phyloP scores from a whole-genome alignment of 2,113 vertebrate genomes.

The Hemiscyllium ocellatum region DNA sequence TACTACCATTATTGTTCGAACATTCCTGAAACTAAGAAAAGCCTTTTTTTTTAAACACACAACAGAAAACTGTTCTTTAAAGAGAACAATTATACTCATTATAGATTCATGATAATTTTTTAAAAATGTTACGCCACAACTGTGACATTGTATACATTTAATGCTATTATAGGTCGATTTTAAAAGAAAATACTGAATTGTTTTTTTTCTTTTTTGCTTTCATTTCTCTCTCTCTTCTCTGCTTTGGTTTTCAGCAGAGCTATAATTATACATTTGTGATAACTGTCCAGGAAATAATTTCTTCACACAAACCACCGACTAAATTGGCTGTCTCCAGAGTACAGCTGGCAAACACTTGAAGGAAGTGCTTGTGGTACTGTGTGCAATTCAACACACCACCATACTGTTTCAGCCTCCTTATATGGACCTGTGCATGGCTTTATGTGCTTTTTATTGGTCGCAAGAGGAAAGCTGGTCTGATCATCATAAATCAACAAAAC shows the following conservation, averaged over 20 bases:
- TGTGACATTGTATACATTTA: background rate
- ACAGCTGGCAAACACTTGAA: slow-evolving; percentile 39
- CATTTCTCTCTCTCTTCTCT: slow-evolving; percentile 12
- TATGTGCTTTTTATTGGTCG: background rate
- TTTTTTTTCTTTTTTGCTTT: slow-evolving; percentile 35
- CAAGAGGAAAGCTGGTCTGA: slow-evolving; percentile 40
- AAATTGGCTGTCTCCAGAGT: slow-evolving; percentile 41
- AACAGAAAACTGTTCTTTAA: slow-evolving; percentile 34
- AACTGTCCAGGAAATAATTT: slow-evolving; percentile 43
- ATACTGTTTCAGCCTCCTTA: slow-evolving; percentile 39
- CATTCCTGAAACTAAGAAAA: slow-evolving; percentile 29
- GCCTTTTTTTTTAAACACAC: background rate
- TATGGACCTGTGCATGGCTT: background rate
- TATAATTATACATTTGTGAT: slow-evolving; percentile 40
- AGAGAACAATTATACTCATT: slow-evolving; percentile 18
- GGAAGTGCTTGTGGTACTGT: slow-evolving; percentile 37
- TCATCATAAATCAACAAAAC: slow-evolving; percentile 38
- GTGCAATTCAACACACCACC: background rate
- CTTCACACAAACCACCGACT: slow-evolving; percentile 39
- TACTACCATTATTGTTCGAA: slow-evolving; percentile 61
- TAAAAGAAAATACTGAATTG: slow-evolving; percentile 47
- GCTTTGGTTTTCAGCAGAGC: background rate
- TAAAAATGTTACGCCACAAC: background rate
- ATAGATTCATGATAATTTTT: background rate
- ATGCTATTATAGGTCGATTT: slow-evolving; percentile 47